A percentile compares a stretch with the other conserved stretches of the same genome.
phyloP scores from a whole-genome alignment of 2,113 vertebrate genomes.

The Microtus ochrogaster region DNA sequence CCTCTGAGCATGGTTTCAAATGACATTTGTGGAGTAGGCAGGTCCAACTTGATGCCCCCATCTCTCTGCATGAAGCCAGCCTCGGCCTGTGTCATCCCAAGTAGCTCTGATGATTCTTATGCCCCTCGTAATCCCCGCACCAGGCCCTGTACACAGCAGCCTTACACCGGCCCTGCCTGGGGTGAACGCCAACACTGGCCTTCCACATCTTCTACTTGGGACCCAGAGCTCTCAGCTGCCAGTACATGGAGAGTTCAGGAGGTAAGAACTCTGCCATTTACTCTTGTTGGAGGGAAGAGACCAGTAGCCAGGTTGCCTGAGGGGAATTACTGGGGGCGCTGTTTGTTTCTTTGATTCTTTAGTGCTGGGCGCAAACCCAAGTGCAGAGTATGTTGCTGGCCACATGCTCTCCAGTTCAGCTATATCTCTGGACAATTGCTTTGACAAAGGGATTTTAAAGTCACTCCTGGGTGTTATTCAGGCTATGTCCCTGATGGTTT shows the following conservation, averaged over 20 bases:
- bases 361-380: not conserved
- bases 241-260: not conserved
- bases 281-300: not conserved
- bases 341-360: not conserved
- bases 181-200: not conserved
- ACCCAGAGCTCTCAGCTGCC: slow-evolving; percentile 9
- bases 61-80: not conserved
- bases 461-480: not conserved
- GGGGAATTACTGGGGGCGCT: not conserved
- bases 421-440: not conserved
- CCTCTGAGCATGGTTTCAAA: not conserved
- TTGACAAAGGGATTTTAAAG: slow-evolving; percentile 8
- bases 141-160: not conserved
- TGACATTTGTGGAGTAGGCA: not conserved
- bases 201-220: not conserved
- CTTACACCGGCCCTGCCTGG: not conserved
- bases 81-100: not conserved
- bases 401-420: not conserved
- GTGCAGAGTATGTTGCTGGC: not conserved
- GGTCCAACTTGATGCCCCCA: not conserved
- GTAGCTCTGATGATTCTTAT: not conserved
- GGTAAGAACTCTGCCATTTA: not conserved
- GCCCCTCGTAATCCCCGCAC: not conserved
- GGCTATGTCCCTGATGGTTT: not conserved
- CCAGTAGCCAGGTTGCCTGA: not conserved